Percentiles rank a stretch among this genome's conserved stretches.
phyloP scores from a whole-genome alignment of 1,140 invertebrate genomes.

The Nymphalis io region DNA sequence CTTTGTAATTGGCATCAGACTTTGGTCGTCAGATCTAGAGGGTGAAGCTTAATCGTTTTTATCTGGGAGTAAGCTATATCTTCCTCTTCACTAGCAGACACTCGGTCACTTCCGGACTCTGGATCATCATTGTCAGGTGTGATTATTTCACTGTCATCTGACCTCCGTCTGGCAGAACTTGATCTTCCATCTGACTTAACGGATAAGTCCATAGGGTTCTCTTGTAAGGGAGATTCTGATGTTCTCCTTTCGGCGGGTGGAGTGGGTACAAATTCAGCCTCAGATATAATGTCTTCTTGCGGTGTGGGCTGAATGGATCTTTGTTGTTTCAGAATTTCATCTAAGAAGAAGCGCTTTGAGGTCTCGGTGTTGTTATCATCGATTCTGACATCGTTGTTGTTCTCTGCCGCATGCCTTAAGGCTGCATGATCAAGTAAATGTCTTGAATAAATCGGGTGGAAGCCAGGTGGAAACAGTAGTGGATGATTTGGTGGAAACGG shows the following conservation, averaged over 20 bases:
- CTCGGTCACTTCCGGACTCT: conserved; percentile 80
- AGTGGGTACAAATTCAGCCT: conserved; percentile 72
- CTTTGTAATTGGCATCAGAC: conserved; percentile 60
- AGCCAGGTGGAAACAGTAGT: conserved; percentile 84
- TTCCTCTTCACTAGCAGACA: conserved; percentile 81
- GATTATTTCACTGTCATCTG: conserved; percentile 76
- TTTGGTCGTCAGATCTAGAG: conserved; percentile 86
- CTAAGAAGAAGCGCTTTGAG: conserved; percentile 86
- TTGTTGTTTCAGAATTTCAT: conserved; percentile 87
- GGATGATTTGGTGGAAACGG: conserved; percentile 74
- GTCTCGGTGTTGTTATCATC: conserved; percentile 81
- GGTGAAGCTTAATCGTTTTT: conserved; percentile 81
- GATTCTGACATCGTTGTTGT: conserved; percentile 83
- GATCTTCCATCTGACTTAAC: conserved; percentile 83
- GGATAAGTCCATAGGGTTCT: conserved; percentile 90
- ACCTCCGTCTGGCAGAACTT: conserved; percentile 72
- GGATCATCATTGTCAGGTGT: conserved; percentile 67
- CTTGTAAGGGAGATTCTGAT: conserved; percentile 81
- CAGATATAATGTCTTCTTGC: conserved; percentile 72
- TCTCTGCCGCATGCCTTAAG: conserved; percentile 74
- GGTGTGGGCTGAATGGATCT: conserved; percentile 66
- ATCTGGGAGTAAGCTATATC: conserved; percentile 76
- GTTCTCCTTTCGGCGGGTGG: conserved; percentile 72
- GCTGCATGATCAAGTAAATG: conserved; percentile 81
- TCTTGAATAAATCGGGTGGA: conserved; percentile 84